Evolutionary conservation across 2,888 invertebrate species (phyloP), one percentile per base, ranked within the genome.

Genomic region (Athetis lepigone): DNA sequence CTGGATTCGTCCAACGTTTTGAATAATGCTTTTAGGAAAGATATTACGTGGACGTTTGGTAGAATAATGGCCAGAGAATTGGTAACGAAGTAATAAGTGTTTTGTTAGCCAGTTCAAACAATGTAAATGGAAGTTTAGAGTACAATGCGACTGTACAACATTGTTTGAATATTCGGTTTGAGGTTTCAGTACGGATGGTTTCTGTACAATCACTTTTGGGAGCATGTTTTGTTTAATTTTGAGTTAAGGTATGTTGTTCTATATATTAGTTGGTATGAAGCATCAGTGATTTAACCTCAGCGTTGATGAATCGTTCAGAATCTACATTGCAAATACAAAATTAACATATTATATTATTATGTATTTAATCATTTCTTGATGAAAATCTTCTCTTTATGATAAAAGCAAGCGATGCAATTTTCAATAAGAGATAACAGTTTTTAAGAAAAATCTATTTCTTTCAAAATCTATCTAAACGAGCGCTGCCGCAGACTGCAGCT

Each of bases 31-130:
- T 60, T 50, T 23, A 62, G 43, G 61, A 55, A 64, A 65, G 54
- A 70, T 66, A 50, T 66, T 55, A 37, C 45, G 40, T 49, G 64
- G 54, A 70, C 47, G 18, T 59, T 79, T 64, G 18, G 42, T 29
- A 18, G 42, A 50, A 50, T 73, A 77, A 77, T 71, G 27, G 49
- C 33, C 39, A 13, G 42, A 36, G 56, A 51, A 76, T 55, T 76
- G 65, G 51, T 62, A 54, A 55, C 64, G 23, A 58, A 64, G 64
- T 64, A 71, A 64, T 71, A 76, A 71, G 50, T 71, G 77, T 71
- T 71, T 76, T 71, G 72, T 71, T 50, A 57, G 64, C 39, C 25
- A n/a, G 39, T 58, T 51, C 55, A 64, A 76, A 72, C 72, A 72
- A 58, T 64, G 65, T 47, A 75, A 54, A 50, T 50, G 56, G 29